These are phyloP conservation scores for Nettapus auritus DNA, from an alignment of 2,113 vertebrate genomes.

Conservation along the genomic window DNA sequence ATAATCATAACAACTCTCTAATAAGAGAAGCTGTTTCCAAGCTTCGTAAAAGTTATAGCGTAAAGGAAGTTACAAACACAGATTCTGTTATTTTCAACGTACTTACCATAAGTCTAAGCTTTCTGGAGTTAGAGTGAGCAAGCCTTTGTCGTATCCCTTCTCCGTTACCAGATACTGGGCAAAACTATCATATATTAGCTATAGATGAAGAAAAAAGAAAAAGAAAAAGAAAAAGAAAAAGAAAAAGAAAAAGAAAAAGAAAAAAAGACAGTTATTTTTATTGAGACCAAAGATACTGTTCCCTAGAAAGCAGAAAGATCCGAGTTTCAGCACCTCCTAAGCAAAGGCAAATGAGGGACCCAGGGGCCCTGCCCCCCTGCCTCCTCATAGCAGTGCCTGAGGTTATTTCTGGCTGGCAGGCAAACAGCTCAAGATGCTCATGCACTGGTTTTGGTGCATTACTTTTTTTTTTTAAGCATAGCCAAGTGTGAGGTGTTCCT, in stretches of 20 bases:
- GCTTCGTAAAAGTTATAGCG: neutral
- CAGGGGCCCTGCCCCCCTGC: neutral
- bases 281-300: neutral
- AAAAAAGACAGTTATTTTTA: neutral
- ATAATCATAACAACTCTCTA: neutral
- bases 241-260: neutral
- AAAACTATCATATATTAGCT: slow-evolving; percentile 97
- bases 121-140: slow-evolving; percentile 86
- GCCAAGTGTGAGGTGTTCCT: neutral
- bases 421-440: neutral
- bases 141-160: slow-evolving; percentile 88
- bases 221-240: neutral
- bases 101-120: slow-evolving; percentile 96
- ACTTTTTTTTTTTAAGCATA: neutral
- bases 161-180: slow-evolving; percentile 89
- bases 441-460: neutral
- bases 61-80: neutral
- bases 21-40: neutral
- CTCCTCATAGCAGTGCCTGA: neutral
- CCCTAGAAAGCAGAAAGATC: neutral
- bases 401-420: neutral
- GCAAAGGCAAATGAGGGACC: neutral
- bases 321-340: accelerated
- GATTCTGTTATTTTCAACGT: neutral
- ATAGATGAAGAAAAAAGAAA: slow-evolving; percentile 28